These are phyloP conservation scores for Gymnosoma rotundatum DNA, from an alignment of 2,888 invertebrate genomes.

Conservation along the genomic window DNA sequence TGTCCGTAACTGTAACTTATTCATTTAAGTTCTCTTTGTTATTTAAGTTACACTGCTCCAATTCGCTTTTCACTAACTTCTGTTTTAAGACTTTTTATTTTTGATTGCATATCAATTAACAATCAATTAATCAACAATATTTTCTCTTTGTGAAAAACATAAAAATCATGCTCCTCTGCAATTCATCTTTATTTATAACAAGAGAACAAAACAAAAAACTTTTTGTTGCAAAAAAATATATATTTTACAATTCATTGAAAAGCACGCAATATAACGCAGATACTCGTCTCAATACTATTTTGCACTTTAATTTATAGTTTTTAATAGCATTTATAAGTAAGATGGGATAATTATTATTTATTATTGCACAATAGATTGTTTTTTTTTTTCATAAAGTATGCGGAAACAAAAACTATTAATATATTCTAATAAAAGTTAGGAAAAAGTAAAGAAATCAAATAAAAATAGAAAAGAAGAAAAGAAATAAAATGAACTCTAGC, in stretches of 20 bases:
- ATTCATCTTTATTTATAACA: slow-evolving; percentile 61
- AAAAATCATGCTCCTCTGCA: slow-evolving; percentile 59
- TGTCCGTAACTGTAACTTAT: too few relatives aligned
- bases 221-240: slow-evolving; percentile 33
- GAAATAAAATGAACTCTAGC: not conserved
- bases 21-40: too few relatives aligned
- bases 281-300: slow-evolving; percentile 7
- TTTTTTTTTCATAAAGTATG: slow-evolving; percentile 46
- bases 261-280: slow-evolving; percentile 41
- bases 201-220: not conserved
- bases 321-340: not conserved
- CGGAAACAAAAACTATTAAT: slow-evolving; percentile 61
- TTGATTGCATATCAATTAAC: slow-evolving; percentile 21
- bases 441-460: slow-evolving; percentile 26
- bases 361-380: not conserved
- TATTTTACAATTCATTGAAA: slow-evolving; percentile 39
- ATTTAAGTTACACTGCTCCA: too few relatives aligned
- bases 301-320: slow-evolving; percentile 3
- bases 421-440: slow-evolving; percentile 48
- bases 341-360: slow-evolving; percentile 26
- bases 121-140: slow-evolving; percentile 24
- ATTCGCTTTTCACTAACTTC: too few relatives aligned
- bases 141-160: slow-evolving; percentile 30
- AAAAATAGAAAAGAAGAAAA: slow-evolving; percentile 8
- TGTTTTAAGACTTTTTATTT: not conserved